A percentile compares a stretch with the other conserved stretches of the same genome.
phyloP scores from a whole-genome alignment of 2,113 vertebrate species.

The Urocitellus parryii region DNA sequence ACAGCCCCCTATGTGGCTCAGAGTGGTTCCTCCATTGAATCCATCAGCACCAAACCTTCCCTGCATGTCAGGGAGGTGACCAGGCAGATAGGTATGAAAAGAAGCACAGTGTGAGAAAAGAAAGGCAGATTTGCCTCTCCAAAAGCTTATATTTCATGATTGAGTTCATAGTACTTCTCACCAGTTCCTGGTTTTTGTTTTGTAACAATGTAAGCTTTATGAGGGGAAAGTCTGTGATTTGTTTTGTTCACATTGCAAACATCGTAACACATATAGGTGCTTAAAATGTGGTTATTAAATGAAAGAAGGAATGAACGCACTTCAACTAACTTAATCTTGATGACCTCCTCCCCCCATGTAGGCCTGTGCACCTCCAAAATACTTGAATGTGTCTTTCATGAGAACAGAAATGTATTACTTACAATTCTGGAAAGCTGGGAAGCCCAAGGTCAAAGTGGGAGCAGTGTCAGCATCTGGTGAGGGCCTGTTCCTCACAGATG shows the following conservation, averaged over 20 bases:
- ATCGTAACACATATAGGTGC: background rate
- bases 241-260: background rate
- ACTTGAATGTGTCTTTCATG: background rate
- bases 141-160: background rate
- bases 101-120: background rate
- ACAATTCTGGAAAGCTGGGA: background rate
- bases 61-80: background rate
- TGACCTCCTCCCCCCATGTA: accelerated
- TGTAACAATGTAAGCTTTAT: background rate
- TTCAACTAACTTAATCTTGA: background rate
- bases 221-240: background rate
- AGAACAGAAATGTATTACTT: background rate
- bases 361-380: background rate
- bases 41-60: background rate
- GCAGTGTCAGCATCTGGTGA: background rate
- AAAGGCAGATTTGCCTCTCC: background rate
- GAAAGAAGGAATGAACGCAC: background rate
- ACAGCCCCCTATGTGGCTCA: background rate
- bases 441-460: background rate
- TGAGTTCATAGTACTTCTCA: background rate
- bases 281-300: background rate
- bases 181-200: background rate
- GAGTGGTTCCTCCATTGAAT: background rate
- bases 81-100: background rate
- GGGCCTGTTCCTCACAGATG: background rate